Evolutionary conservation across 2,113 vertebrate species (phyloP).

Genomic region (Casuarius casuarius): DNA sequence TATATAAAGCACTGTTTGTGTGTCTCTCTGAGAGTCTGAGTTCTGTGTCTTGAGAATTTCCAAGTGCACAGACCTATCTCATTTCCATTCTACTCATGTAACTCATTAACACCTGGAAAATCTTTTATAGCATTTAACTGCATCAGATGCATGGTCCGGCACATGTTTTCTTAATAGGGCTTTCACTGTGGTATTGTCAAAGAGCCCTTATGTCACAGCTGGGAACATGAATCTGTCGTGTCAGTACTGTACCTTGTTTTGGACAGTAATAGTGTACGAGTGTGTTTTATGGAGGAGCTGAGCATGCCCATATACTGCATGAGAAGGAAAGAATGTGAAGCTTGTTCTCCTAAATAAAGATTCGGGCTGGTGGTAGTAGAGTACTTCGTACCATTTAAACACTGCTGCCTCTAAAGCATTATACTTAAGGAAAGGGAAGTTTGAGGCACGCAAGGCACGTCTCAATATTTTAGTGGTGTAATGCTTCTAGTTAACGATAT

Average conservation of each 20-base stretch:
- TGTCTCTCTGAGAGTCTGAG: constrained; percentile 50
- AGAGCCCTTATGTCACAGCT: constrained; percentile 71
- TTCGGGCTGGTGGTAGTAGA: constrained; percentile 51
- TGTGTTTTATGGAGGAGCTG: constrained; percentile 50
- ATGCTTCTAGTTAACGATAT: constrained; percentile 34
- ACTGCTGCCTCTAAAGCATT: constrained; percentile 60
- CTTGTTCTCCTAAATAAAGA: constrained; percentile 66
- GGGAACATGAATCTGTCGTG: constrained; percentile 72
- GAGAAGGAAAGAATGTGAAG: constrained; percentile 58
- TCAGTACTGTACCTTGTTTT: constrained; percentile 54
- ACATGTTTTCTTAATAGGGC: constrained; percentile 68
- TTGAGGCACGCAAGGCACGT: constrained; percentile 22
- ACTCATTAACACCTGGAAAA: constrained; percentile 74
- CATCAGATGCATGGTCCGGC: constrained; percentile 58
- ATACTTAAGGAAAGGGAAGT: constrained; percentile 43
- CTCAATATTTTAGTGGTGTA: constrained; percentile 29
- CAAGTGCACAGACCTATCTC: neutral
- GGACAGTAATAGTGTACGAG: constrained; percentile 20
- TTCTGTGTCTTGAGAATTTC: constrained; percentile 58
- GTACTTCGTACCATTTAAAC: constrained; percentile 64
- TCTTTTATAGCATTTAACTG: constrained; percentile 63
- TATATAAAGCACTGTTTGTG: constrained; percentile 67
- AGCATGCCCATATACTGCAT: constrained; percentile 33
- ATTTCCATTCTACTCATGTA: constrained; percentile 41
- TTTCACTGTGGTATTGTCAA: constrained; percentile 66